Conservation (phyloP, 2,113 vertebrate species). For the Austrofundulus limnaeus region DNA sequence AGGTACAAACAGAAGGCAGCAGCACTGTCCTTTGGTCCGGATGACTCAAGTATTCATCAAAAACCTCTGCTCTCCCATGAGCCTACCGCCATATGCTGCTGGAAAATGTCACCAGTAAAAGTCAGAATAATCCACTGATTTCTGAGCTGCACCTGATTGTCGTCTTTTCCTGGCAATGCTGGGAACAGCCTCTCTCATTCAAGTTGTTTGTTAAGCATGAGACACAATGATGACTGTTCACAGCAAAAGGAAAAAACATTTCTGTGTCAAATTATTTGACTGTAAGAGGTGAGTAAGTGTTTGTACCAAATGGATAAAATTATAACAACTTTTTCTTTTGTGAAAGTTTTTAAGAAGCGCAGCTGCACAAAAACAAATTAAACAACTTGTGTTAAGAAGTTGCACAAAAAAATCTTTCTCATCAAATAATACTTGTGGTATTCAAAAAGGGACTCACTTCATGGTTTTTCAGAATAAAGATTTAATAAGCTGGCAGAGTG, state of each 20-base stretch:
- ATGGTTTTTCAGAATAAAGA: too few relatives aligned
- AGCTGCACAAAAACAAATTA: too few relatives aligned
- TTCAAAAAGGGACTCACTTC: too few relatives aligned
- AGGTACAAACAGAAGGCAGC: slow-evolving; percentile 91
- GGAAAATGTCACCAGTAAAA: slow-evolving; percentile 99
- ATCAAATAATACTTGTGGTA: too few relatives aligned
- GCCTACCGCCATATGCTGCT: slow-evolving; percentile 91
- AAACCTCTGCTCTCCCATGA: slow-evolving; percentile 91
- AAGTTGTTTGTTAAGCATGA: slow-evolving; percentile 85
- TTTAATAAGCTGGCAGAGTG: too few relatives aligned
- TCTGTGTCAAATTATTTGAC: background rate
- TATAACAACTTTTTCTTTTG: background rate
- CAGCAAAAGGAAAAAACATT: background rate
- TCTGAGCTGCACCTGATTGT: slow-evolving; percentile 94
- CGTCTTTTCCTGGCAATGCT: slow-evolving; percentile 87
- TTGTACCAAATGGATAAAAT: background rate
- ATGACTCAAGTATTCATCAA: slow-evolving; percentile 94
- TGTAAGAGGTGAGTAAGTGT: background rate
- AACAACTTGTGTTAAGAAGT: too few relatives aligned
- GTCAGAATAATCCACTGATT: slow-evolving; percentile 95
- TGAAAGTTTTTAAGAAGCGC: too few relatives aligned
- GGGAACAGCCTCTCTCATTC: slow-evolving; percentile 84
- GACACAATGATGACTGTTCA: slow-evolving; percentile 81
- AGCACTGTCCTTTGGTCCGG: slow-evolving; percentile 85
- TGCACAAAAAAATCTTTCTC: too few relatives aligned